Evolutionary conservation across 2,113 vertebrate genomes (phyloP), one percentile per base, ranked within the genome.

Genomic region (Raja brachyura): DNA sequence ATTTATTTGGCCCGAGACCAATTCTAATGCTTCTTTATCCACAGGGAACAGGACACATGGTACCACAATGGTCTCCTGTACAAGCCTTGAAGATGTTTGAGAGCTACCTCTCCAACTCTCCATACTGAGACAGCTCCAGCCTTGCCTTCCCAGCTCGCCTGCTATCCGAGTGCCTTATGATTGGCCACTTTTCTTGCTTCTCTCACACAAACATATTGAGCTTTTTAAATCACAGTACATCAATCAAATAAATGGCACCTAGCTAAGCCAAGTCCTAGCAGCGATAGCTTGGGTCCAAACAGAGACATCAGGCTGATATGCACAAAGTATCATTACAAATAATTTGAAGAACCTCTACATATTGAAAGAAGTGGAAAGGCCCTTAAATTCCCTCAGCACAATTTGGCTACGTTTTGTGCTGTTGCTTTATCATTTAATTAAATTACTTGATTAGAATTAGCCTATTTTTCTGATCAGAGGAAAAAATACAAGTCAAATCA

Each of bases 31-130:
- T n/a, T 31, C 59, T 75, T 25, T 20, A 25, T 73, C 81, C 95
- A 66, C 94, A 97, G 97, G 97, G 97, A 63, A 96, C 97, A 2
- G 97, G 97, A 94, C 97, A 97, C 95, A 97, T 97, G 97, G 97
- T 97, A 94, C 97, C 97, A 74, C 97, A 97, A 94, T 97, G 96
- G 97, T 96, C 96, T 94, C 97, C 97, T 1, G 95, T 95, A 93
- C 96, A 95, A 75, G 96, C 97, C 59, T 93, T 96, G 22, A 95
- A 96, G 76, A 96, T 97, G 96, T 96, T 97, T 92, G 93, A 96
- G 95, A 95, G 95, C 18, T 97, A 96, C 93, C 33, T 97, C 90
- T 95, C 94, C 25, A 95, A 96, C n/a, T 61, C 79, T 14, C 20
- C 90, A 48, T 96, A 96, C 93, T 96, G 94, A 96, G 77, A 33